These are phyloP conservation scores for Cyanoderma ruficeps DNA, from an alignment of 2,113 vertebrate genomes.

Conservation along the genomic window DNA sequence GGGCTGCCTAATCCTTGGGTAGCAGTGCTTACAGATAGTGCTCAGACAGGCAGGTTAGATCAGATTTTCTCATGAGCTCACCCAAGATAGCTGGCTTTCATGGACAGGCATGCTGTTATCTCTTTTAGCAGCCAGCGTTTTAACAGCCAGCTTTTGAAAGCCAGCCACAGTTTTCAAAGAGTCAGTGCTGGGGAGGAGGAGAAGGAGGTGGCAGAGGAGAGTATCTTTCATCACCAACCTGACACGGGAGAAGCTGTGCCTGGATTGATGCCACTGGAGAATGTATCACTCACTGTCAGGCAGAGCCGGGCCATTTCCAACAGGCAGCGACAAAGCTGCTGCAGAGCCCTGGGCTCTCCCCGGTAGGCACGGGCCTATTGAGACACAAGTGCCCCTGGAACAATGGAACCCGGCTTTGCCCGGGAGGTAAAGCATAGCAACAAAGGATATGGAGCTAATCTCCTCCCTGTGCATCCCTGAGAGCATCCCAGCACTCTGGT, in stretches of 20 bases:
- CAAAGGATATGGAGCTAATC: background rate
- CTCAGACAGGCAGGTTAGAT: conserved; percentile 38
- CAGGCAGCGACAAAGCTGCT: rapidly evolving
- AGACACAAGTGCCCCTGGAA: rapidly evolving
- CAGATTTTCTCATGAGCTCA: conserved; percentile 37
- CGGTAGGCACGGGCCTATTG: background rate
- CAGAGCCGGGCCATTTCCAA: rapidly evolving
- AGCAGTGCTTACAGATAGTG: background rate
- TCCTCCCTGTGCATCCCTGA: background rate
- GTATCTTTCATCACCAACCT: background rate
- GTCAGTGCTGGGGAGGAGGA: background rate
- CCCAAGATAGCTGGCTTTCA: background rate
- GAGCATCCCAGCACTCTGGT: background rate
- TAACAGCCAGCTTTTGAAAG: conserved; percentile 4
- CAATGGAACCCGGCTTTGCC: background rate
- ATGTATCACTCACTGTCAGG: background rate
- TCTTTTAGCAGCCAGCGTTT: background rate
- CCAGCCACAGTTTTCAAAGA: background rate
- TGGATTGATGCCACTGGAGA: background rate
- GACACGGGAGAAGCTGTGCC: rapidly evolving
- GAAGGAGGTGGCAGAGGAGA: background rate
- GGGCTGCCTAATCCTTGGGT: conserved; percentile 16
- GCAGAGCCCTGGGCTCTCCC: background rate
- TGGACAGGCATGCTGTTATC: background rate
- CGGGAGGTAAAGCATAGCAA: rapidly evolving